Evolutionary conservation across 2,888 invertebrate genomes (phyloP), one percentile per base, ranked within the genome.

Genomic region (Herminia tarsipennalis): DNA sequence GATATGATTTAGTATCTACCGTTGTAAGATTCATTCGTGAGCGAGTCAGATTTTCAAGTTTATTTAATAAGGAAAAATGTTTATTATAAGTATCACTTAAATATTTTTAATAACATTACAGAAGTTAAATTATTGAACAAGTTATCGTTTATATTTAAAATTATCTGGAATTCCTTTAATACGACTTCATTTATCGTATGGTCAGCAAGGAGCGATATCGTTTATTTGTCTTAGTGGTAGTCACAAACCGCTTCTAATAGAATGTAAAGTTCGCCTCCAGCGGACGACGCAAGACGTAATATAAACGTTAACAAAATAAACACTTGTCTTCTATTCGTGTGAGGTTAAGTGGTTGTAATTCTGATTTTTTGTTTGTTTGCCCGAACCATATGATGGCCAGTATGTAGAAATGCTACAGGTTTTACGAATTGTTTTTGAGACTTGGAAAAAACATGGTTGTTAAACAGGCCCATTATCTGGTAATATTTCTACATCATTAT

Each of bases 241-340:
- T 56, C 48, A 42, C 46, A 52, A 50, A 8, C 28, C 20, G 27
- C 34, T 20, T 33, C 32, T 27, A 34, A 20, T 49, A 40, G 27
- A 33, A 50, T 41, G 29, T 32, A 8, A 14, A 32, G 14, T 13
- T 20, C 27, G 25, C 6, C 37, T 48, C 50, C 38, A 39, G 52
- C 63, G 55, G 51, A 42, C 61, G 53, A 64, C 64, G 70, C 55
- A 65, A 59, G 53, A 64, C 64, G 70, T 54, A 65, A 59, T 70
- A 66, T 48, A 61, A 76, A 67, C 66, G 69, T 44, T 79, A 64
- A 71, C 37, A 71, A 81, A 84, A 84, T 70, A 87, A 86, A 85
- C 86, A 86, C 20, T 6, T 45, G 68, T 70, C 69, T 72, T 76
- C 76, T 78, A 78, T 79, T 79, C 76, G 56, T 64, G 77, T 76